Conservation (phyloP, 2,888 invertebrate genomes). For the Lydus trimaculatus region DNA sequence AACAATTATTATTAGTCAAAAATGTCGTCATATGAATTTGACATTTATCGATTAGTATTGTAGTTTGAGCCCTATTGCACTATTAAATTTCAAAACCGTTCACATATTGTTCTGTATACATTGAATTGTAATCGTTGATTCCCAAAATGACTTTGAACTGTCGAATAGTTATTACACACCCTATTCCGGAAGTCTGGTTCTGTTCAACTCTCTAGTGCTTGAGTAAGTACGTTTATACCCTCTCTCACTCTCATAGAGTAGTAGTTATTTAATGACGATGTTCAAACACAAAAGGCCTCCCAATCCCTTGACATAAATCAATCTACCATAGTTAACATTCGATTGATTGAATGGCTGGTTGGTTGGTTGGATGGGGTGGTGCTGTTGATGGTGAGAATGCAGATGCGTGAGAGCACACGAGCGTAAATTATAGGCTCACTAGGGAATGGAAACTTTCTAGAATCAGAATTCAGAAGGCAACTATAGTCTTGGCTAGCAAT, state of each 20-base stretch:
- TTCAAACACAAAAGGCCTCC: constrained; percentile 49
- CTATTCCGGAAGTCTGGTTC: constrained; percentile 10
- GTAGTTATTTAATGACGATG: constrained; percentile 48
- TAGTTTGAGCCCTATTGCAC: neutral
- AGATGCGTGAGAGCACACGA: constrained; percentile 42
- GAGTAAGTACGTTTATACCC: constrained; percentile 36
- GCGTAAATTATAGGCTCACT: constrained; percentile 45
- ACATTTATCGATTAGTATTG: neutral
- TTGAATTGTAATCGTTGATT: constrained; percentile 5
- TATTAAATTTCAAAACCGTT: constrained; percentile 1
- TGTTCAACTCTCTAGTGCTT: constrained; percentile 18
- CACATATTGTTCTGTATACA: neutral
- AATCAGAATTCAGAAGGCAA: constrained; percentile 13
- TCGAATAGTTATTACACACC: constrained; percentile 10
- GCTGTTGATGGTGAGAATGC: constrained; percentile 25
- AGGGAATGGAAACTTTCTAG: constrained; percentile 35
- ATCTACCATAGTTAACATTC: constrained; percentile 46
- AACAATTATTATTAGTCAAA: neutral
- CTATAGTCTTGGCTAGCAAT: constrained; percentile 26
- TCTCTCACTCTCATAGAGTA: constrained; percentile 9
- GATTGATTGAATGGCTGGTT: constrained; percentile 43
- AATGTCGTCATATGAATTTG: neutral
- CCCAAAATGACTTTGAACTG: neutral
- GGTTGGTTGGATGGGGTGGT: constrained; percentile 20
- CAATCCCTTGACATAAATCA: constrained; percentile 46